Base-by-base conservation (phyloP, 2,888 invertebrate species). In the Troilus luridus region DNA sequence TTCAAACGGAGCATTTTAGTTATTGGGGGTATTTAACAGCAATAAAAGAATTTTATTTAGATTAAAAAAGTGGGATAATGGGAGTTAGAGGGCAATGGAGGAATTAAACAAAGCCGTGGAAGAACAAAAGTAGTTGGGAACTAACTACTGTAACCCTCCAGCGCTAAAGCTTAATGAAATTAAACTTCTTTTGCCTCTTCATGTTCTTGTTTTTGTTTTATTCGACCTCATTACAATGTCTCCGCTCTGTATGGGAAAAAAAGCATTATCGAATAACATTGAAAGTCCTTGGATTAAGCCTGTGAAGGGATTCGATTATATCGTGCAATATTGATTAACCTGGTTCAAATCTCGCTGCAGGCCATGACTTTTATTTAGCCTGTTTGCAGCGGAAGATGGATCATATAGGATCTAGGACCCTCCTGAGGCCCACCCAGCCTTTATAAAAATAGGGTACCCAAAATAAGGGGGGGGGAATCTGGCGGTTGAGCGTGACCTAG, bases 41-140 rank as follows among this genome's bases (percentile, higher is more conserved):
- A 85, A 58, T 56, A 85, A 58, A 85, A 85, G 56, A 56, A n/a
- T 77, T 77, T 77, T 77, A 77, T 77, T 5, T 77, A 77, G 72
- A 77, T 77, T 77, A 77, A 77, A 77, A 77, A 77, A 77, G 17
- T 67, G 67, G 41, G 41, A 41, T 41, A 17, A 77, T 41, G 72
- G 72, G 17, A 77, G 72, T 77, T 77, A 41, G 72, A 41, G 72
- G 17, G 14, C 72, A 41, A 77, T 77, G 0, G 72, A 41, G 21
- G 72, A 77, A 77, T 77, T 41, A 77, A 77, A 77, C 72, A 11
- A 77, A 77, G 72, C 72, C 27, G 17, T 17, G 17, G 72, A 41
- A 41, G 27, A 77, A 77, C 19, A 41, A 77, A 77, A 77, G 72
- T 77, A 77, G 72, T 77, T 77, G 17, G 14, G 72, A 77, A 77